Percentiles rank a stretch among this genome's conserved stretches.
phyloP scores from a whole-genome alignment of 2,888 invertebrate species.

The Xestia c-nigrum region DNA sequence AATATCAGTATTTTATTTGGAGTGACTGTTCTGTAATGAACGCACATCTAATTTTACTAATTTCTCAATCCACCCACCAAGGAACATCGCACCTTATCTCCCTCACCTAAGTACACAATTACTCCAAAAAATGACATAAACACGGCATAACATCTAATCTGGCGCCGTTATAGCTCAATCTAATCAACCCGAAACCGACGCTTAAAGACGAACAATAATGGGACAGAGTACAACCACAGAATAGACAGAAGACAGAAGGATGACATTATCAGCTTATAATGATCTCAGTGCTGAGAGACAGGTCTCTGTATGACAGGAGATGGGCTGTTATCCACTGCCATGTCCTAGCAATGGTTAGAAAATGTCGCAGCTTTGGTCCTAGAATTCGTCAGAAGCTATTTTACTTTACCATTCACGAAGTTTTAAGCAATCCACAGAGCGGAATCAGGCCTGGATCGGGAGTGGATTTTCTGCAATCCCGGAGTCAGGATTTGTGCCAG shows the following conservation, averaged over 20 bases:
- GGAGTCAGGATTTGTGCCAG: not conserved
- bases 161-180: constrained; percentile 54
- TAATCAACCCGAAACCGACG: constrained; percentile 54
- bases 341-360: not conserved
- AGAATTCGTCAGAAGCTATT: not conserved
- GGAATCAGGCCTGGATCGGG: not conserved
- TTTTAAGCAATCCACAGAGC: not conserved
- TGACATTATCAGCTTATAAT: not conserved
- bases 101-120: constrained; percentile 6
- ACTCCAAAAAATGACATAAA: constrained; percentile 38
- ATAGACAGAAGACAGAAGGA: not conserved
- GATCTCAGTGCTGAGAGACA: not conserved
- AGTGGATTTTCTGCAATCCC: not conserved
- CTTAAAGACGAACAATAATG: constrained; percentile 42
- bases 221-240: not conserved
- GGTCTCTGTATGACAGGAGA: not conserved
- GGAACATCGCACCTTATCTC: not conserved
- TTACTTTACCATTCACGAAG: not conserved
- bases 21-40: not conserved
- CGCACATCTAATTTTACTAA: not conserved
- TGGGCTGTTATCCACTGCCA: not conserved
- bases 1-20: not conserved
- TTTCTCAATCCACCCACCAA: not conserved
- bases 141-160: constrained; percentile 48
- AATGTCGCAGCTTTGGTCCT: not conserved